Percentiles rank a stretch among this genome's conserved stretches.
phyloP scores from a whole-genome alignment of 2,888 invertebrate species.

The Amaurobius ferox region DNA sequence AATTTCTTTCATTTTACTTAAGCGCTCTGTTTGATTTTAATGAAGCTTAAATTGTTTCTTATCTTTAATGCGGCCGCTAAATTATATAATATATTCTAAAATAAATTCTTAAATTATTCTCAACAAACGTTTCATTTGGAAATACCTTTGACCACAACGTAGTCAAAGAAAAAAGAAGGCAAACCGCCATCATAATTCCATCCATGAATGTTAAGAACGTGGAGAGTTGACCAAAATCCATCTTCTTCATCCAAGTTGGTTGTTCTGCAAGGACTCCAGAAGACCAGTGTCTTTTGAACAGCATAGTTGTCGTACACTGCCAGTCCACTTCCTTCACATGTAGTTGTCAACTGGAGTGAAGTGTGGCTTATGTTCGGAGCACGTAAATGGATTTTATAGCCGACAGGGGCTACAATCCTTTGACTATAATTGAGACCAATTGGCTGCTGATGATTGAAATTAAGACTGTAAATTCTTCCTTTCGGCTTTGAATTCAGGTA shows the following conservation, averaged over 20 bases:
- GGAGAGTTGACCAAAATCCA: slow-evolving; percentile 51
- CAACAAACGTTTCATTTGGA: no score
- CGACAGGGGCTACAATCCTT: slow-evolving; percentile 79
- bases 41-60: no score
- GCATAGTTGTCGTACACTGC: slow-evolving; percentile 29
- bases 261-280: slow-evolving; percentile 45
- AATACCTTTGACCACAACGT: slow-evolving; percentile 55
- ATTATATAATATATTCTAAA: no score
- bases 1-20: no score
- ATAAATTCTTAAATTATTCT: no score
- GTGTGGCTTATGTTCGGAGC: slow-evolving; percentile 23
- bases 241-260: not conserved
- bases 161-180: slow-evolving; percentile 41
- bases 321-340: slow-evolving; percentile 47
- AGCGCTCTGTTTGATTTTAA: no score
- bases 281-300: not conserved
- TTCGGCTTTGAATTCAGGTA: slow-evolving; percentile 78
- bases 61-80: no score
- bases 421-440: slow-evolving; percentile 80
- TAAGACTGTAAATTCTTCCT: slow-evolving; percentile 81
- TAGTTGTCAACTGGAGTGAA: not conserved
- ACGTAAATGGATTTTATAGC: slow-evolving; percentile 65
- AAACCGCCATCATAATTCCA: slow-evolving; percentile 54
- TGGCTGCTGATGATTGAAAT: slow-evolving; percentile 81
- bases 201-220: slow-evolving; percentile 32